Percentiles rank a stretch among this genome's conserved stretches.
These are phyloP conservation scores for Catostylus mosaicus DNA, from an alignment of 30 jellyfish, hydroid and myxozoan genomes.

Conservation along the genomic window DNA sequence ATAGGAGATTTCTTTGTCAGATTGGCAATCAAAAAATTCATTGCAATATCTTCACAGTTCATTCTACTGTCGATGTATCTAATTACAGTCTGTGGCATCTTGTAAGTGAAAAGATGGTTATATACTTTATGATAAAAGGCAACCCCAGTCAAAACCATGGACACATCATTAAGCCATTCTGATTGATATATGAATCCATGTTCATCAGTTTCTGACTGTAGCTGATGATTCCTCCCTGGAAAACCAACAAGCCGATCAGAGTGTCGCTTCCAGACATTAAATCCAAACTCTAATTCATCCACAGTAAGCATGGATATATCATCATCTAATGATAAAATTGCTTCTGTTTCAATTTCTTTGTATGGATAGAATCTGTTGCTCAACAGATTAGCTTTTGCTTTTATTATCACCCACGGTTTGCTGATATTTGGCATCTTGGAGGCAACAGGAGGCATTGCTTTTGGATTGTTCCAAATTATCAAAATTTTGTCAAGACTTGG, in stretches of 20 bases:
- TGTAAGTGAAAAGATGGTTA: conserved; percentile 74
- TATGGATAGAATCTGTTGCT: conserved; percentile 93
- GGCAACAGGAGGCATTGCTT: conserved; percentile 47
- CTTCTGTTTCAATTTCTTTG: conserved; percentile 90
- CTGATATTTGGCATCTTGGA: conserved; percentile 66
- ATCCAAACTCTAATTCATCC: conserved; percentile 92
- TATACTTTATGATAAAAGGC: conserved; percentile 94
- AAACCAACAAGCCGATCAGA: conserved; percentile 96
- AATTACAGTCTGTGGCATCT: conserved; percentile 64
- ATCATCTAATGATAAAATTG: conserved; percentile 94
- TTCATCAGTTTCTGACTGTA: conserved; percentile 15
- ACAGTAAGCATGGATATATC: conserved; percentile 90
- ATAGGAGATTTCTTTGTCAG: conserved; percentile 91
- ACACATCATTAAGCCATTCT: conserved; percentile 89
- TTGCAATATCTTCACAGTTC: conserved; percentile 98
- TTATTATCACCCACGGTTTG: conserved; percentile 71
- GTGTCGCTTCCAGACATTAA: conserved; percentile 85
- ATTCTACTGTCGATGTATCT: conserved; percentile 73
- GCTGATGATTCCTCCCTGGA: conserved; percentile 84
- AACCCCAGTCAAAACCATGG: conserved; percentile 98
- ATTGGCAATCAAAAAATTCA: conserved; percentile 89
- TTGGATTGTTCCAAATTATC: conserved; percentile 90
- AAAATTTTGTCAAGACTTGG: conserved; percentile 85
- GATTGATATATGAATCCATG: conserved; percentile 75
- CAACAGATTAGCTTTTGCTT: conserved; percentile 67